Evolutionary conservation across 2,113 vertebrate species (phyloP), one percentile per base, ranked within the genome.

Genomic region (Boleophthalmus pectinirostris): DNA sequence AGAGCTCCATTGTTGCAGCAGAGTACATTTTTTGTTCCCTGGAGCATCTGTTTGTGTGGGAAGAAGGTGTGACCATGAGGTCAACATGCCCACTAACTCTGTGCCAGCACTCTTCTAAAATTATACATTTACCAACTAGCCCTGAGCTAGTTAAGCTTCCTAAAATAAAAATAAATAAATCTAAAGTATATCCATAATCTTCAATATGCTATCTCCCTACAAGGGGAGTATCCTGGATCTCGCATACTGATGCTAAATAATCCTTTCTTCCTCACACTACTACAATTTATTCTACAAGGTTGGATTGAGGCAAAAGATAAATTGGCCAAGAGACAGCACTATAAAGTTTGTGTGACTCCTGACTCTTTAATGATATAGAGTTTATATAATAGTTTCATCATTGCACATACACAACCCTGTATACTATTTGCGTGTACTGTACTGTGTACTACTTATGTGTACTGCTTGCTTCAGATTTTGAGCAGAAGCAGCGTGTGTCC

Each of bases 41-140:
- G 13, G 25, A 80, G 74, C 81, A 87, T 81, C 84, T 87, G 82
- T 66, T 61, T 57, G 57, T 66, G 74, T 85, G 82, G 80, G 82
- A 77, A 70, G 80, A 57, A 49, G 68, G 66, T 56, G 21, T 54
- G 56, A 67, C 69, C 68, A 61, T 51, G 65, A 43, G 49, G 72
- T 78, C 16, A 58, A 63, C 43, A 66, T 77, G 69, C 67, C 66
- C 45, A 49, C 35, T 54, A 35, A 46, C 51, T 47, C 57, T 25
- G 4, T 60, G 35, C 21, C 66, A 75, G 29, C 38, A 65, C 66
- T 20, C 70, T 57, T 74, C 25, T 0, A 24, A 77, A 75, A 68
- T 68, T 1, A 29, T 47, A 23, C 1, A 60, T 70, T 70, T 63
- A 71, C 43, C 46, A 76, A 33, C 61, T 54, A 46, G n/a, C 53